These are phyloP conservation scores for Bruchidius siliquastri DNA, from an alignment of 2,888 invertebrate species.

Conservation along the genomic window DNA sequence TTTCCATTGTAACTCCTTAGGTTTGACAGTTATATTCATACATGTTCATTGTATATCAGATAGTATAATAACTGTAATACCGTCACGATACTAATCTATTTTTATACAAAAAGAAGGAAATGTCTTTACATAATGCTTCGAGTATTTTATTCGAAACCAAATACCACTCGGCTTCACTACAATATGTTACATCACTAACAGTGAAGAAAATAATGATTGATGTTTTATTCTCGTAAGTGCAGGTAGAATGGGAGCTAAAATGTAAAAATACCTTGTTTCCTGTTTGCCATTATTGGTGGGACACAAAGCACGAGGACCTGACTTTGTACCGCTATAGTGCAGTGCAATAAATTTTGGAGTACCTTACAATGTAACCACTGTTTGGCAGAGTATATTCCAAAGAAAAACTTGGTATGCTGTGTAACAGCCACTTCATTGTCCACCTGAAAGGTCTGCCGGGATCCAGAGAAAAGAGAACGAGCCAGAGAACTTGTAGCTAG, in stretches of 20 bases:
- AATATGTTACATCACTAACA: not conserved
- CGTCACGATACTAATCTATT: not conserved
- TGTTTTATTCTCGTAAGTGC: not conserved
- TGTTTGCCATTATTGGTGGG: not conserved
- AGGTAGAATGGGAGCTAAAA: not conserved
- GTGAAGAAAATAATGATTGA: not conserved
- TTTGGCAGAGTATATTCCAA: not conserved
- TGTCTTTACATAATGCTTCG: not conserved
- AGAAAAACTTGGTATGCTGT: not conserved
- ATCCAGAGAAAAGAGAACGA: not conserved
- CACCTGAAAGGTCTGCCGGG: not conserved
- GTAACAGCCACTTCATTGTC: not conserved
- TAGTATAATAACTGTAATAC: not conserved
- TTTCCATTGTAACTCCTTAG: too few species aligned
- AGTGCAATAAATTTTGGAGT: not conserved
- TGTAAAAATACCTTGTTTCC: not conserved
- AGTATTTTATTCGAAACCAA: not conserved
- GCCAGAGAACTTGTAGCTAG: not conserved
- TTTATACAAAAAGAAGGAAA: not conserved
- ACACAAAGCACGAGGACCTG: not conserved
- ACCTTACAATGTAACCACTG: not conserved
- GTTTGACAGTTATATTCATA: too few species aligned
- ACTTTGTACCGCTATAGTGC: not conserved
- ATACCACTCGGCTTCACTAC: not conserved
- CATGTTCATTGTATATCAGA: not conserved